Evolutionary conservation across 2,797 vertebrate species (phyloP), one percentile per base, ranked within the genome.

Genomic region (Eulemur albifrons): DNA sequence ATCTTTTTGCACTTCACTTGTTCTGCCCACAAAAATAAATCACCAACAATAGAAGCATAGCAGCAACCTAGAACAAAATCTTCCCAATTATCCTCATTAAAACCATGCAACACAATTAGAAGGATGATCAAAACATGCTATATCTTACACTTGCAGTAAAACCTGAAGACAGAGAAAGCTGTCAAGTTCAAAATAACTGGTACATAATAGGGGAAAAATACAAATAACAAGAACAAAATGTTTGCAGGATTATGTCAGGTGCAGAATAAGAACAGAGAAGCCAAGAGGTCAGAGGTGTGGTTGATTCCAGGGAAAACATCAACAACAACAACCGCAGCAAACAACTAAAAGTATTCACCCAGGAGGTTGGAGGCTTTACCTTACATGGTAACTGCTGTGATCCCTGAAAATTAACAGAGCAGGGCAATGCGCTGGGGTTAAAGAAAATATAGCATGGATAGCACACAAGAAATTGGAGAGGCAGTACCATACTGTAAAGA

Each of bases 401-500:
- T 80, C 79, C 57, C 73, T 50, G 54, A 40, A 85, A 69, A 76
- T 54, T 11, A 13, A 23, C 8, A 63, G 30, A 63, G 18, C n/a
- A 61, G 43, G 43, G 4, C 13, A 20, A 4, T 9, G 21, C 3
- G 2, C 11, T 38, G 14, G 14, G 9, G 8, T 7, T 30, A 38
- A 27, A 57, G 59, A 13, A 65, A 45, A 73, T 30, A 50, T 40
- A 72, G 20, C n/a, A 48, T 6, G 25, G 27, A 11, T 2, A 15
- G 5, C 9, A 1, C 1, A 15, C 38, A 40, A 4, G 5, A 18
- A 48, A 35, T 10, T 5, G 0, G 35, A 8, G 40, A 54, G 3
- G 10, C 6, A 7, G 2, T 7, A 6, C 27, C 15, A 2, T 35
- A 5, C n/a, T 38, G 7, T 50, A 52, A 90, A 81, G n/a, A 86